Percentiles rank a stretch among this genome's conserved stretches.
Evolutionary conservation across 2,797 vertebrate genomes (phyloP).

Genomic region (Esox lucius): DNA sequence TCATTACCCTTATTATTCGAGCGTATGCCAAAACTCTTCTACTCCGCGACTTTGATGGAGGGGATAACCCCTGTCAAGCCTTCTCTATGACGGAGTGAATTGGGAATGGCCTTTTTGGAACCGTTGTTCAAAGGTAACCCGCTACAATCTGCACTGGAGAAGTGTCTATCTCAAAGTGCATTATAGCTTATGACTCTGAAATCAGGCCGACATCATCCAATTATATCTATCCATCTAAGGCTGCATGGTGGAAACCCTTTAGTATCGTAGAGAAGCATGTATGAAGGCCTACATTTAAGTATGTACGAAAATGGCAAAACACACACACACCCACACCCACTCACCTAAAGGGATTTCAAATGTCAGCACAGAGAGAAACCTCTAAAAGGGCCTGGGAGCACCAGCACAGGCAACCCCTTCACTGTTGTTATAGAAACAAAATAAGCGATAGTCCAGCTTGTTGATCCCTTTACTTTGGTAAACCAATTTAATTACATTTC

Average conservation of each 20-base stretch:
- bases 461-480: constrained; percentile 63
- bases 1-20: constrained; percentile 79
- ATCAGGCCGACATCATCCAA: constrained; percentile 3
- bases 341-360: constrained; percentile 44
- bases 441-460: constrained; percentile 58
- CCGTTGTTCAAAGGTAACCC: constrained; percentile 67
- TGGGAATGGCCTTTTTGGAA: constrained; percentile 68
- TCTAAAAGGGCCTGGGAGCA: constrained; percentile 39
- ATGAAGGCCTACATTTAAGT: background rate
- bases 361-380: constrained; percentile 52
- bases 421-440: constrained; percentile 72
- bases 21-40: constrained; percentile 63
- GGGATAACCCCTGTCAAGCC: constrained; percentile 67
- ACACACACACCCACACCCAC: constrained; percentile 17
- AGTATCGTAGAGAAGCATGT: background rate
- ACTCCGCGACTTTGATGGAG: constrained; percentile 62
- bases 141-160: constrained; percentile 58
- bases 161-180: background rate
- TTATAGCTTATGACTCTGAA: background rate
- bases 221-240: background rate
- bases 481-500: constrained; percentile 69
- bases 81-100: constrained; percentile 54
- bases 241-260: background rate
- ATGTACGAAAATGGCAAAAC: background rate
- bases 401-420: constrained; percentile 48